phyloP scores from a whole-genome alignment of 1,140 invertebrate species.

The Zaprionus africanus region DNA sequence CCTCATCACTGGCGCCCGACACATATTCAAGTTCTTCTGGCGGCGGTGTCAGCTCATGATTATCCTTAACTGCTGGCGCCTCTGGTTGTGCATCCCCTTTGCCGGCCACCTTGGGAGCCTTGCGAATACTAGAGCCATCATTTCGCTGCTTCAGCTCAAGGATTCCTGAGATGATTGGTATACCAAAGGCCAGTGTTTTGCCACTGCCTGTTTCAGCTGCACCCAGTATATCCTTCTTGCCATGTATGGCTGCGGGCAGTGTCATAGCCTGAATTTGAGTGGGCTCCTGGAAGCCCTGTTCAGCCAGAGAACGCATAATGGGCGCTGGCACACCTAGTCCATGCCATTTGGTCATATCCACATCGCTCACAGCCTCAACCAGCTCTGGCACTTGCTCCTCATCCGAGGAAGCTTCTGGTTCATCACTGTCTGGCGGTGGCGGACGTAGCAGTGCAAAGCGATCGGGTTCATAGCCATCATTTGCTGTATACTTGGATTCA shows the following conservation, averaged over 20 bases:
- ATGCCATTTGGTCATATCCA: constrained; percentile 87
- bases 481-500: constrained; percentile 32
- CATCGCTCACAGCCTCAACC: constrained; percentile 21
- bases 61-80: constrained; percentile 45
- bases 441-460: constrained; percentile 68
- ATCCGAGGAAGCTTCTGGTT: constrained; percentile 16
- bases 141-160: constrained; percentile 88
- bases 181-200: constrained; percentile 98
- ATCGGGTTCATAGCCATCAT: constrained; percentile 56
- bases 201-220: constrained; percentile 99
- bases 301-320: constrained; percentile 90
- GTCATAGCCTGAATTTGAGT: constrained; percentile 93
- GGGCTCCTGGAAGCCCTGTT: constrained; percentile 91
- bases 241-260: constrained; percentile 94
- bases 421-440: constrained; percentile 42
- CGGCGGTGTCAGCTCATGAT: constrained; percentile 75
- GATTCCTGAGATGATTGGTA: constrained; percentile 95
- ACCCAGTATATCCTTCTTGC: constrained; percentile 93
- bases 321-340: constrained; percentile 88
- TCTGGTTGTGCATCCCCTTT: constrained; percentile 73
- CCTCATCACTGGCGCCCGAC: constrained; percentile 82
- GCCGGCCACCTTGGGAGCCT: constrained; percentile 83
- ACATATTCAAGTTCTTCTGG: constrained; percentile 76
- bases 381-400: constrained; percentile 46
- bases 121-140: constrained; percentile 63